phyloP scores from a whole-genome alignment of 2,113 vertebrate species.

The Phrynocephalus versicolor region DNA sequence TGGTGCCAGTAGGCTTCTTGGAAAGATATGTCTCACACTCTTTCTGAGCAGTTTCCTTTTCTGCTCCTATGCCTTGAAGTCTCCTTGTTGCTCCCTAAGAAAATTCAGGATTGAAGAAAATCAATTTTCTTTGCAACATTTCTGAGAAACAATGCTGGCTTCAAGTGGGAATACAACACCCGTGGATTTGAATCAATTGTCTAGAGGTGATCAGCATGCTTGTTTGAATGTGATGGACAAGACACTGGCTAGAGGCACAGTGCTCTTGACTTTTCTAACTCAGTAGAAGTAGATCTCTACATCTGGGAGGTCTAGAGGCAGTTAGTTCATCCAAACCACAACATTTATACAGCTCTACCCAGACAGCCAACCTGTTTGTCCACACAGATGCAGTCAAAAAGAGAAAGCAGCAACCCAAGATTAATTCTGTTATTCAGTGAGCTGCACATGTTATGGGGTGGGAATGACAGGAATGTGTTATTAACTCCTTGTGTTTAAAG shows the following conservation, averaged over 20 bases:
- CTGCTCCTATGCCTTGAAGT: slow-evolving; percentile 80
- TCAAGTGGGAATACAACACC: not conserved
- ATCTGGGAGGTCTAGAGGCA: not conserved
- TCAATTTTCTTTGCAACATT: not conserved
- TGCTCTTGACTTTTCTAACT: not conserved
- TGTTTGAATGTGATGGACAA: not conserved
- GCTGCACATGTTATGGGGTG: not conserved
- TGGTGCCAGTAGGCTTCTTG: slow-evolving; percentile 66
- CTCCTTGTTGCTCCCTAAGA: slow-evolving; percentile 75
- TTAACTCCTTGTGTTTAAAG: not conserved
- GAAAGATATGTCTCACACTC: slow-evolving; percentile 82
- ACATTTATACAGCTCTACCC: not conserved
- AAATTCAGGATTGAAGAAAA: not conserved
- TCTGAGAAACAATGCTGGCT: slow-evolving; percentile 42
- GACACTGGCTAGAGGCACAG: too few relatives aligned
- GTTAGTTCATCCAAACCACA: not conserved
- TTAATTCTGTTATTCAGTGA: not conserved
- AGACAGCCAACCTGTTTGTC: not conserved
- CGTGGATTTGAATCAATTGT: not conserved
- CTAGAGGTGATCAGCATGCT: too few relatives aligned
- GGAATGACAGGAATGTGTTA: not conserved
- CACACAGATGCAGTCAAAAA: not conserved
- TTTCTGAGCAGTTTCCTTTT: slow-evolving; percentile 80
- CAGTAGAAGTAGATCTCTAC: not conserved
- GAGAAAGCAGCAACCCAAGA: not conserved